These are phyloP conservation scores for Melinopterus prodromus DNA, from an alignment of 2,888 invertebrate species.

Conservation along the genomic window DNA sequence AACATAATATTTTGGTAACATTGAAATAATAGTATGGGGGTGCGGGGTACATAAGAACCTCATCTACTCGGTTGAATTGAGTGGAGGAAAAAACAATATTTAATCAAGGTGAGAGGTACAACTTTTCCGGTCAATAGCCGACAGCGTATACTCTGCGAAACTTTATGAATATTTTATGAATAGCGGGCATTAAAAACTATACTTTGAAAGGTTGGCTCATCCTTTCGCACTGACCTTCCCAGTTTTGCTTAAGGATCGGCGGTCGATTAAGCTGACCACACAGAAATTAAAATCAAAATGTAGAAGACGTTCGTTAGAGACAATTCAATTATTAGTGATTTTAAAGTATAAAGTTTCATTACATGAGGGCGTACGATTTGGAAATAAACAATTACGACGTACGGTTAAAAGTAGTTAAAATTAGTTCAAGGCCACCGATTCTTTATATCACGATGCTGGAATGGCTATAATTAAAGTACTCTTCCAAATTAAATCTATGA, in stretches of 20 bases:
- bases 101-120: conserved; percentile 25
- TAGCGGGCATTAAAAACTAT: conserved; percentile 21
- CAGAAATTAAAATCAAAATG: too few species aligned
- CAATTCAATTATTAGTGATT: too few species aligned
- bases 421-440: too few species aligned
- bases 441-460: too few species aligned
- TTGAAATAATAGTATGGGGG: not conserved
- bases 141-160: conserved; percentile 6
- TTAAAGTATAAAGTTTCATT: too few species aligned
- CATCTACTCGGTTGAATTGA: not conserved
- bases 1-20: not conserved
- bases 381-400: too few species aligned
- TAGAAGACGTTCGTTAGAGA: too few species aligned
- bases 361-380: too few species aligned
- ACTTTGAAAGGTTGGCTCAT: not conserved
- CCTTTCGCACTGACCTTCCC: conserved; percentile 7
- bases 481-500: too few species aligned
- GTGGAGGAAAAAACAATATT: conserved; percentile 20
- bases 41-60: not conserved
- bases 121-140: conserved; percentile 25
- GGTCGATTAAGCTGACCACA: not conserved
- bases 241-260: conserved; percentile 11
- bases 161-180: conserved; percentile 24
- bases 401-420: too few species aligned
- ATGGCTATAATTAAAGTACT: too few species aligned